Conservation (phyloP, 2,113 vertebrate genomes). For the Willisornis vidua region DNA sequence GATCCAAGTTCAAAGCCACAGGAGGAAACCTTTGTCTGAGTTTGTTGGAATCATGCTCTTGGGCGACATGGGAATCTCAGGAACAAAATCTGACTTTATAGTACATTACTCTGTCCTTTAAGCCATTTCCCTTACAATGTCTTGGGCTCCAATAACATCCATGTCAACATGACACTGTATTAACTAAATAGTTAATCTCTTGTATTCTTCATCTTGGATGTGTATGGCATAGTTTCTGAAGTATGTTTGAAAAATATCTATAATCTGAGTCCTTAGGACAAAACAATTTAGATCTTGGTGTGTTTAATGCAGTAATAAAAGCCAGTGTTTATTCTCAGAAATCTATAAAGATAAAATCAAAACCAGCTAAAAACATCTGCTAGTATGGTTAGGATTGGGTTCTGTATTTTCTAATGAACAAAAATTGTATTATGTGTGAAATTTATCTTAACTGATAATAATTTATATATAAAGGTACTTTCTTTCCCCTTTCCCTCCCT, state of each 20-base stretch:
- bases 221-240: not conserved
- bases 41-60: not conserved
- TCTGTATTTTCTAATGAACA: not conserved
- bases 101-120: not conserved
- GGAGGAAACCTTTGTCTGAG: not conserved
- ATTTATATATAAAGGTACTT: not conserved
- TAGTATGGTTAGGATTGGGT: not conserved
- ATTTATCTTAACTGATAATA: not conserved
- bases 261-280: not conserved
- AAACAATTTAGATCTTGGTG: not conserved
- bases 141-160: not conserved
- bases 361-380: not conserved
- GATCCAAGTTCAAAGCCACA: not conserved
- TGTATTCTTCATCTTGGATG: not conserved
- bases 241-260: not conserved
- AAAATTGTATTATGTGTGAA: not conserved
- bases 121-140: not conserved
- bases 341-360: not conserved
- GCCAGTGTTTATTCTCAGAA: not conserved
- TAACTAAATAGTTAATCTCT: not conserved
- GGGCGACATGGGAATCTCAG: not conserved
- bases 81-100: not conserved
- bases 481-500: not conserved
- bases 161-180: not conserved
- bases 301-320: not conserved